Base-by-base conservation (phyloP, 2,888 invertebrate genomes). In the Belgica antarctica region DNA sequence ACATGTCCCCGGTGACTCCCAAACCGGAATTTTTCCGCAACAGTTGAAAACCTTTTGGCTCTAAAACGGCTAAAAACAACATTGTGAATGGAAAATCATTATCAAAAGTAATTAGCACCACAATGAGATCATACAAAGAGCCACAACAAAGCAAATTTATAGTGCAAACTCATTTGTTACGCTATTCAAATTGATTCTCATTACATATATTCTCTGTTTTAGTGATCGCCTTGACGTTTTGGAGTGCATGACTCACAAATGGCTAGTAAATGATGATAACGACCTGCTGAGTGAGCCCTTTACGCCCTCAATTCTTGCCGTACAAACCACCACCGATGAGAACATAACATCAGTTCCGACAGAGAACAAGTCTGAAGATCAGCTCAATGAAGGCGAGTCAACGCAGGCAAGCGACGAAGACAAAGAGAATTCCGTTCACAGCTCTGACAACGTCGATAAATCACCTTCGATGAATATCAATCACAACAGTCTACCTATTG, bases 181-280 rank as follows among this genome's bases (percentile, higher is more conserved):
- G 34, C 41, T n/a, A 52, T 22, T 17, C 12, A 52, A n/a, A 22
- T 52, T n/a, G 5, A 17, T 8, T 52, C 4, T 17, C 17, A 22
- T n/a, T 4, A 10, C 8, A 15, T 4, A 46, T 15, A n/a, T 46
- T 7, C 22, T 52, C 22, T 8, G 3, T 52, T 52, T 52, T 83
- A 95, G 95, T 82, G 88, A 89, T 82, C 89, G 95, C 82, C 87
- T 95, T 82, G 89, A 89, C 78, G 92, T 93, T 77, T 86, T 87
- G 77, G 90, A 93, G 82, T 90, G 95, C 82, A 86, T 95, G 78
- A 87, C 91, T 79, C 95, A 96, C 83, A 86, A 89, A 76, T 96
- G 95, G 96, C 86, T 96, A 75, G 84, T 84, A 81, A 85, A 86
- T 81, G 85, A 84, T 75, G 79, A 81, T 74, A 81, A 79, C 74